These are phyloP conservation scores for Gorsachius goisagi DNA, from an alignment of 2,113 vertebrate species.

Conservation along the genomic window DNA sequence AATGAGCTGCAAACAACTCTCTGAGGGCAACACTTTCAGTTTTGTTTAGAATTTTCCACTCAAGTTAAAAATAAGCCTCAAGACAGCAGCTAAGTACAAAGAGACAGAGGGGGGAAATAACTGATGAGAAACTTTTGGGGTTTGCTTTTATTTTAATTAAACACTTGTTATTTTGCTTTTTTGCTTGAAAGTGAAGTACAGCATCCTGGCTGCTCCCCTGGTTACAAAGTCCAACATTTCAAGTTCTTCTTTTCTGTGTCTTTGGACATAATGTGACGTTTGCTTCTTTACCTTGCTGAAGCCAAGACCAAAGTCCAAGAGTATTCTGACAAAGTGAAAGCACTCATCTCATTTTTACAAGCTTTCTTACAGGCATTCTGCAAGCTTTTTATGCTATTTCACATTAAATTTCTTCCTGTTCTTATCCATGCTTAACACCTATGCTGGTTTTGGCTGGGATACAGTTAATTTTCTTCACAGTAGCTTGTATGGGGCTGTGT, in stretches of 20 bases:
- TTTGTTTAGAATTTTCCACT: slow-evolving; percentile 27
- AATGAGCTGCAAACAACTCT: background rate
- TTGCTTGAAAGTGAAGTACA: background rate
- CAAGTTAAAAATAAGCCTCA: background rate
- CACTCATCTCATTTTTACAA: background rate
- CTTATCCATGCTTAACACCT: background rate
- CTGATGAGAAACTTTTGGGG: background rate
- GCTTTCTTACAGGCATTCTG: background rate
- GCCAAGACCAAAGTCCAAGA: background rate
- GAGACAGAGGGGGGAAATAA: background rate
- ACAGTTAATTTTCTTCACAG: background rate
- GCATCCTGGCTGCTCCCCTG: background rate
- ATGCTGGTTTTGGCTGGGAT: background rate
- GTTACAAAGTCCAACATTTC: background rate
- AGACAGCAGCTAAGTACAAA: background rate
- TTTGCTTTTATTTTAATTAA: background rate
- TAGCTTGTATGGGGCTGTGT: background rate
- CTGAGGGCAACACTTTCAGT: background rate
- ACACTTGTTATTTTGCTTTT: background rate
- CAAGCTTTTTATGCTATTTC: background rate
- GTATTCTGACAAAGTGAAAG: background rate
- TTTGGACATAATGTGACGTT: background rate
- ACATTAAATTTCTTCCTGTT: background rate
- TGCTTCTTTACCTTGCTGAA: background rate
- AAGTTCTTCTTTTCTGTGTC: background rate